Percentiles rank a stretch among this genome's conserved stretches.
Conservation (phyloP, 2,113 vertebrate genomes). For the Trachemys scripta region DNA sequence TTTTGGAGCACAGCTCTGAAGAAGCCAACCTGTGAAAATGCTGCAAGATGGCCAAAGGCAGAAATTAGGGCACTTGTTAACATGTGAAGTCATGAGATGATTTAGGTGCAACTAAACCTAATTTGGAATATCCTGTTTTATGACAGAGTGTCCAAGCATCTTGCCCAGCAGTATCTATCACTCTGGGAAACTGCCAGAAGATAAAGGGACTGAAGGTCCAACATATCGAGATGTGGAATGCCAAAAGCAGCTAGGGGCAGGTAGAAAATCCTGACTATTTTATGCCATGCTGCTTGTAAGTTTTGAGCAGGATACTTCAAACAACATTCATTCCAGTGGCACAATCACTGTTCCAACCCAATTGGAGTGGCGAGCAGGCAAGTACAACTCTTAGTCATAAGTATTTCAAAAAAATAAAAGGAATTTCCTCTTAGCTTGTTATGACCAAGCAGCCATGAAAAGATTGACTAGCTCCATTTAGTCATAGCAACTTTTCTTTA, state of each 20-base stretch:
- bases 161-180: background rate
- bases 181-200: background rate
- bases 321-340: background rate
- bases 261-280: background rate
- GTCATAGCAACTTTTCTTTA: slow-evolving; percentile 13
- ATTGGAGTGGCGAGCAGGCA: background rate
- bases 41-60: background rate
- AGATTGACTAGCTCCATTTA: slow-evolving; percentile 15
- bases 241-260: background rate
- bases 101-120: rapidly evolving
- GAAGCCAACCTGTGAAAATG: background rate
- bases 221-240: rapidly evolving
- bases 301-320: background rate
- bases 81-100: background rate
- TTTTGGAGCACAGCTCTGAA: background rate
- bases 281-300: rapidly evolving
- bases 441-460: rapidly evolving
- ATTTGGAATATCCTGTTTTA: slow-evolving; percentile 31
- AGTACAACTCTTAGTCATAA: background rate
- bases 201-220: rapidly evolving
- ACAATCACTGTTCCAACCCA: background rate
- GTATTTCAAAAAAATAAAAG: background rate
- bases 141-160: background rate
- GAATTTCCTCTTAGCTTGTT: background rate
- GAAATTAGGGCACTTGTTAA: background rate